Evolutionary conservation across 1,140 invertebrate genomes (phyloP).

Genomic region (Drosophila orosa): DNA sequence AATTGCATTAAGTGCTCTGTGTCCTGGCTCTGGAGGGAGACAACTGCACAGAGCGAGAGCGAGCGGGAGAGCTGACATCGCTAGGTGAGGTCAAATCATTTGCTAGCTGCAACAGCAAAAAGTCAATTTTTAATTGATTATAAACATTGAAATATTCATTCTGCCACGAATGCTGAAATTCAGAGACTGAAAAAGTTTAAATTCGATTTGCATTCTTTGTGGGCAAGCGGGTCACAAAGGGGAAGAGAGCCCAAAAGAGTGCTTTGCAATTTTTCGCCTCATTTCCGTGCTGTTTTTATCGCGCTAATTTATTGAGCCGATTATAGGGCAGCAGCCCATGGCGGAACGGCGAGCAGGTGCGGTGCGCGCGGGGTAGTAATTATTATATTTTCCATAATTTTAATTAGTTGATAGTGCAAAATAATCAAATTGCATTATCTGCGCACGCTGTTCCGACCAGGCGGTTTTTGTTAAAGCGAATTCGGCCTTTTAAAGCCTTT

Average conservation of each 20-base stretch:
- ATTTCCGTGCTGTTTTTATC: conserved; percentile 42
- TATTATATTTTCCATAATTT: conserved; percentile 63
- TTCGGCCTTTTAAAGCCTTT: conserved; percentile 50
- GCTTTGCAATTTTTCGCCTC: conserved; percentile 45
- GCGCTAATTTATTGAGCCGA: conserved; percentile 55
- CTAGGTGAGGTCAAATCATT: conserved; percentile 47
- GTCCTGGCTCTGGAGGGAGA: conserved; percentile 12
- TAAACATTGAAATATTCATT: conserved; percentile 48
- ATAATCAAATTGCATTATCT: conserved; percentile 53
- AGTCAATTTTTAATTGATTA: conserved; percentile 54
- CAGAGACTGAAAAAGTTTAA: conserved; percentile 27
- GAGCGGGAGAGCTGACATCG: neutral
- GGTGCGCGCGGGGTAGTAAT: conserved; percentile 13
- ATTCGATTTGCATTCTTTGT: conserved; percentile 37
- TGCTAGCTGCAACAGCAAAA: conserved; percentile 37
- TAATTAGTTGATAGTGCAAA: conserved; percentile 59
- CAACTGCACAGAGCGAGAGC: neutral
- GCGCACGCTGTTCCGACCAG: conserved; percentile 12
- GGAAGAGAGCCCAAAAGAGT: conserved; percentile 20
- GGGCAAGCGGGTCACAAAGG: conserved; percentile 13
- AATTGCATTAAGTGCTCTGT: conserved; percentile 69
- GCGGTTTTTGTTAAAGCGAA: conserved; percentile 28
- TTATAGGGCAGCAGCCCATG: conserved; percentile 37
- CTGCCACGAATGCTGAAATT: conserved; percentile 3
- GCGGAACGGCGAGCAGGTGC: neutral